A percentile compares a stretch with the other conserved stretches of the same genome.
Conservation (phyloP, 2,888 invertebrate species). For the Tetheella fluctuosa region DNA sequence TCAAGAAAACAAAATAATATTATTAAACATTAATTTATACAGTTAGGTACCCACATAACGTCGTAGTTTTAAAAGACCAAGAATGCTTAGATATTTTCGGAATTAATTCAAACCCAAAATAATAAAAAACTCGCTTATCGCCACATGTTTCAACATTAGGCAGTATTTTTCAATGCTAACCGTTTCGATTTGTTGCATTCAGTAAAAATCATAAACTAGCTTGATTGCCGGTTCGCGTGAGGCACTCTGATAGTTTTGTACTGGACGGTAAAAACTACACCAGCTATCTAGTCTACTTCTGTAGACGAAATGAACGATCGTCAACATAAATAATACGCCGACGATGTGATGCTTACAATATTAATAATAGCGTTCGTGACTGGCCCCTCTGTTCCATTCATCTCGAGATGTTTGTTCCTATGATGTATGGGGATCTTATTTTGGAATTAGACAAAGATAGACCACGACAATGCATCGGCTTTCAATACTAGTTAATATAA, state of each 20-base stretch:
- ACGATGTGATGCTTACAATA: conserved; percentile 55
- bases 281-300: conserved; percentile 42
- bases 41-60: conserved; percentile 22
- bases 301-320: conserved; percentile 57
- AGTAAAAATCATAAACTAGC: conserved; percentile 57
- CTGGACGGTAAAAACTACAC: conserved; percentile 50
- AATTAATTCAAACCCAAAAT: conserved; percentile 23
- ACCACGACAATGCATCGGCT: conserved; percentile 38
- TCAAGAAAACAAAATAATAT: conserved; percentile 38
- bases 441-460: conserved; percentile 47
- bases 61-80: conserved; percentile 15
- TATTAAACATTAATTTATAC: conserved; percentile 23
- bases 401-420: conserved; percentile 28
- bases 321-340: conserved; percentile 56
- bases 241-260: conserved; percentile 59
- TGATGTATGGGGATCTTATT: conserved; percentile 44
- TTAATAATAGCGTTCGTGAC: conserved; percentile 65
- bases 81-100: background rate
- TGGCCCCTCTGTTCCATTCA: conserved; percentile 40
- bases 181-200: conserved; percentile 69
- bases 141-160: conserved; percentile 25
- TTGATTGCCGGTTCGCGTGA: conserved; percentile 78
- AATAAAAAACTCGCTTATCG: conserved; percentile 40
- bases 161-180: conserved; percentile 30
- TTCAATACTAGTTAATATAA: conserved; percentile 25